Evolutionary conservation across 2,888 invertebrate genomes (phyloP), one percentile per base, ranked within the genome.

Genomic region (Herminia tarsipennalis): DNA sequence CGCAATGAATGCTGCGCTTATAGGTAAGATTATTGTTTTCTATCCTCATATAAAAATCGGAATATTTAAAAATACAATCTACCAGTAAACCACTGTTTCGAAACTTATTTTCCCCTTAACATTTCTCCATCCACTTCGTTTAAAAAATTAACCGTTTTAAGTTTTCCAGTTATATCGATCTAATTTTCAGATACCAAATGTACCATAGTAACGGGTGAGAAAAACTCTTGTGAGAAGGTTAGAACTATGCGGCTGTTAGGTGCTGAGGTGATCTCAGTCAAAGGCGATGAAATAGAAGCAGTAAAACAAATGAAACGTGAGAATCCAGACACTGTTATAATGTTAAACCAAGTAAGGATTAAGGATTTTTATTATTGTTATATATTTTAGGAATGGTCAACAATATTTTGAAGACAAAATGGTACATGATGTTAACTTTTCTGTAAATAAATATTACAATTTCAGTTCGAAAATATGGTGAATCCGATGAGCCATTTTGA

Each of bases 401-500:
- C 2, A 12, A 12, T 9, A 5, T 8, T 8, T 32, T 10, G 17
- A 14, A 13, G 9, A 18, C 0, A 12, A 14, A n/a, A n/a, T n/a
- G n/a, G n/a, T n/a, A n/a, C n/a, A n/a, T n/a, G n/a, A n/a, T n/a
- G n/a, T n/a, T n/a, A n/a, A n/a, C n/a, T n/a, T n/a, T n/a, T n/a
- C n/a, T n/a, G n/a, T 35, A 1, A 30, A 27, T 9, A 3, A 21
- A n/a, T n/a, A n/a, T n/a, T n/a, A n/a, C n/a, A n/a, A 12, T 51
- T 64, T 44, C 70, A 98, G 95, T 98, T 98, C 80, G 94, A 95
- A 4, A 98, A 98, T 88, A 87, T 96, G 12, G 95, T 96, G 38
- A 99, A 99, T 88, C 98, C 99, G 0, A 78, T 97, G 63, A 97
- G 98, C 3, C 99, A 99, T 83, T 99, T 98, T 78, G 98, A 99